Evolutionary conservation across 37 sponge, comb jelly and placozoan species (phyloP), one percentile per base, ranked within the genome.

Genomic region (Aphrocallistes beatrix): DNA sequence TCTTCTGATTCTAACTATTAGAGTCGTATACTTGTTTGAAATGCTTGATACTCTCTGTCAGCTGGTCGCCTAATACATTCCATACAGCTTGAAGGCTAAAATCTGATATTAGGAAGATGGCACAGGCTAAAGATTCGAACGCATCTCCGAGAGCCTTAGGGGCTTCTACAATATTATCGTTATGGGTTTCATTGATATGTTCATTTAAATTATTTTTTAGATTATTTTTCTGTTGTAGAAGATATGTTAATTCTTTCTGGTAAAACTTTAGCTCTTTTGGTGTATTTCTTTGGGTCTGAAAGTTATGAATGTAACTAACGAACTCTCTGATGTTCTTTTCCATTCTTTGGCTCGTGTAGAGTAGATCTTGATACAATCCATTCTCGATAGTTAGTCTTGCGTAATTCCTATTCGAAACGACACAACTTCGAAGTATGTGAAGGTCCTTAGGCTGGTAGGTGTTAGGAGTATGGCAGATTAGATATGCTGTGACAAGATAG

Each of bases 81-180:
- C 94, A 96, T 25, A 96, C 96, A 0, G 81, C 75, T 42, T 87
- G 83, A 49, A 99, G 83, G 36, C 85, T 48, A 84, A 92, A 85
- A 23, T 90, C 93, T 51, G 91, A 93, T 86, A 96, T 96, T 3
- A 99, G 37, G 84, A 94, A 99, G 37, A 99, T 84, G 38, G 99
- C 96, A 45, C 94, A 96, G 19, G 92, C 91, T 39, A 96, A 34
- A 81, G 94, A 91, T 86, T 99, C 99, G 23, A 96, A 38, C 13
- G 96, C 32, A 82, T 99, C 99, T 25, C 96, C 96, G 21, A 99
- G 89, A 9, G 90, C 91, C 39, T 99, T 99, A 3, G 99, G 99
- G 40, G 93, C 91, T 37, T 91, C 89, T 8, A 90, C 81, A 13
- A 87, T 92, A 0, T 87, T 87, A 0, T 39, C 84, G 3, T 93